Base-by-base conservation (phyloP, 92 coral and sea anemone genomes). In the Ricordea florida region DNA sequence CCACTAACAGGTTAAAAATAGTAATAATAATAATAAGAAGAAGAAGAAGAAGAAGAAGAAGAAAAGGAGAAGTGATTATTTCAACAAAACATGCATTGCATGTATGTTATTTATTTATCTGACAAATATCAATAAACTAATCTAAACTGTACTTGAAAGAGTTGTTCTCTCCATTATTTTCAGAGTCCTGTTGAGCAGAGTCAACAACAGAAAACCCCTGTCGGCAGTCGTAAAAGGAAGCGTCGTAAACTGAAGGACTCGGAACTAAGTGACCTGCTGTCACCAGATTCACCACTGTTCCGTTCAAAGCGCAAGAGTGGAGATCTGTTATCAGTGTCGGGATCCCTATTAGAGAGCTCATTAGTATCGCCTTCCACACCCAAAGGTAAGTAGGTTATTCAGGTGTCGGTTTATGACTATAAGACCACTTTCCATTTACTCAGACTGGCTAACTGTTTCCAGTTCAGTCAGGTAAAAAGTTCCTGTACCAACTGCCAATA, bases 281-380 rank as follows among this genome's bases (percentile, higher is more conserved):
- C 98, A 15, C 98, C 98, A 42, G 91, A 88, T 69, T 91, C 98
- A 28, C 96, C 98, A 44, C 83, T 91, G 29, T 89, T 90, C 49
- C 79, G 78, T 34, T 66, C 74, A 60, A 93, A 94, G 77, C 81
- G 97, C 36, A 88, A 87, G 78, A 87, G 98, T 64, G 89, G 93
- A 26, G 98, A 93, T 71, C 61, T 89, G 48, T 63, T 94, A 29
- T 94, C 98, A 4, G 86, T 85, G 36, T 93, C 98, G 11, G 93
- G 93, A 13, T 93, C 97, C 11, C 78, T 90, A 23, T 81, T 93
- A 16, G 98, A 93, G 50, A 66, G 78, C 76, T 81, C 98, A 2
- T 82, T 93, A 15, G 91, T 87, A 21, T 91, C 98, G 3, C 98
- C 98, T 0, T 66, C 90, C 33, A 94, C 98, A 4, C 98, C 98